phyloP scores from a whole-genome alignment of 2,888 invertebrate genomes.

The Crioceris asparagi region DNA sequence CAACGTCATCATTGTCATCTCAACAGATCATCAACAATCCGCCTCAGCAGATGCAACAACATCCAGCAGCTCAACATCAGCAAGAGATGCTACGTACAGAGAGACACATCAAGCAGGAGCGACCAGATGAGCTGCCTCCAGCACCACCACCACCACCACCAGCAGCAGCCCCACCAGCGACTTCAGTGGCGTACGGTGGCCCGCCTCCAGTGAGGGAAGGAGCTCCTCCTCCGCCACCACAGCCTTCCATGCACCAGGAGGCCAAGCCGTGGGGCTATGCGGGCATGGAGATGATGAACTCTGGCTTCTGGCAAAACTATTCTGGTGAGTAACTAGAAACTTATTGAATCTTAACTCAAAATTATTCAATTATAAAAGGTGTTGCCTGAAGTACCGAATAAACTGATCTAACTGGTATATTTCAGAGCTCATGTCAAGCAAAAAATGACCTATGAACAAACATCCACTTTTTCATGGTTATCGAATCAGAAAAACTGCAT shows the following conservation, averaged over 20 bases:
- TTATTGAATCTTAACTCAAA: no score
- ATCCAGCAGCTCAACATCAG: slow-evolving; percentile 1
- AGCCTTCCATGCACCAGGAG: slow-evolving; percentile 38
- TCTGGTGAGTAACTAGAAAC: slow-evolving; percentile 56
- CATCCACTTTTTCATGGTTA: no score
- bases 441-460: no score
- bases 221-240: slow-evolving; percentile 29
- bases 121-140: slow-evolving; percentile 27
- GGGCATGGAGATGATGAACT: slow-evolving; percentile 72
- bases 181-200: slow-evolving; percentile 12
- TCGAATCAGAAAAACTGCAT: no score
- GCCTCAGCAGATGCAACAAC: slow-evolving; percentile 12
- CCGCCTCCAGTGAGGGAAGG: slow-evolving; percentile 21
- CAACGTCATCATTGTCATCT: not conserved
- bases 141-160: slow-evolving; percentile 14
- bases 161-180: slow-evolving; percentile 22
- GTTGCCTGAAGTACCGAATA: no score
- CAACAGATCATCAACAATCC: slow-evolving; percentile 16
- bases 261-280: slow-evolving; percentile 56
- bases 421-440: no score
- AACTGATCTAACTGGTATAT: no score
- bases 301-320: slow-evolving; percentile 86
- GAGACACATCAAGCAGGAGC: slow-evolving; percentile 25
- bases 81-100: not conserved
- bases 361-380: no score